Percentiles rank a stretch among this genome's conserved stretches.
Conservation (phyloP, 2,797 vertebrate genomes). For the Glossophaga mutica region DNA sequence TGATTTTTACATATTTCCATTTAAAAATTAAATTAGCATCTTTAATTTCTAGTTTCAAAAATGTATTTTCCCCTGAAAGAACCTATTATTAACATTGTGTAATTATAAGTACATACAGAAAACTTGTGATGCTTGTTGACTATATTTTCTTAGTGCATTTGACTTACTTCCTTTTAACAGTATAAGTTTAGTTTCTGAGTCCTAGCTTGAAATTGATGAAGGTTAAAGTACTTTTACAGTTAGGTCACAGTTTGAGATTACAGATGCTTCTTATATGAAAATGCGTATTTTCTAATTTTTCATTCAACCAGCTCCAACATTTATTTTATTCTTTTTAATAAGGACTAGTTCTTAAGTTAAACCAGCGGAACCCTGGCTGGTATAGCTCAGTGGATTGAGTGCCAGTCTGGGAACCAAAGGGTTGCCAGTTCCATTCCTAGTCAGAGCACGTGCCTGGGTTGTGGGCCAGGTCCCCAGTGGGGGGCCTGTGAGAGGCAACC, state of each 20-base stretch:
- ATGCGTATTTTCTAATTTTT: conserved; percentile 5
- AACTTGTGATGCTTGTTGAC: not conserved
- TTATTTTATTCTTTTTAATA: conserved; percentile 73
- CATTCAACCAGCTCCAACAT: not conserved
- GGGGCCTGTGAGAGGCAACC: too few relatives aligned
- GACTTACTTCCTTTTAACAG: not conserved
- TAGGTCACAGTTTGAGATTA: conserved; percentile 29
- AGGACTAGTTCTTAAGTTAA: conserved; percentile 81
- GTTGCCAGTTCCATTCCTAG: too few relatives aligned
- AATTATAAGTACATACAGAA: not conserved
- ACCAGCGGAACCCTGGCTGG: conserved; percentile 61
- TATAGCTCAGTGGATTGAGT: too few relatives aligned
- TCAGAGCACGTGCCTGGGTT: too few relatives aligned
- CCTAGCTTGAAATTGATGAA: not conserved
- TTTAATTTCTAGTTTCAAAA: conserved; percentile 42
- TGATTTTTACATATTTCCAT: not conserved
- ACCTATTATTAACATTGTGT: not conserved
- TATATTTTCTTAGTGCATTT: not conserved
- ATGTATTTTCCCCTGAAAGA: not conserved
- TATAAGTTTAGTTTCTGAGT: not conserved
- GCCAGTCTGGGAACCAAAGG: too few relatives aligned
- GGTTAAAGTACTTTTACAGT: not conserved
- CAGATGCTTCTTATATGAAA: not conserved
- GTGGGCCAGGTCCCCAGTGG: too few relatives aligned
- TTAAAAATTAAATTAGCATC: conserved; percentile 6